Percentiles rank a stretch among this genome's conserved stretches.
Evolutionary conservation across 2,113 vertebrate species (phyloP).

Genomic region (Corvus cornix): DNA sequence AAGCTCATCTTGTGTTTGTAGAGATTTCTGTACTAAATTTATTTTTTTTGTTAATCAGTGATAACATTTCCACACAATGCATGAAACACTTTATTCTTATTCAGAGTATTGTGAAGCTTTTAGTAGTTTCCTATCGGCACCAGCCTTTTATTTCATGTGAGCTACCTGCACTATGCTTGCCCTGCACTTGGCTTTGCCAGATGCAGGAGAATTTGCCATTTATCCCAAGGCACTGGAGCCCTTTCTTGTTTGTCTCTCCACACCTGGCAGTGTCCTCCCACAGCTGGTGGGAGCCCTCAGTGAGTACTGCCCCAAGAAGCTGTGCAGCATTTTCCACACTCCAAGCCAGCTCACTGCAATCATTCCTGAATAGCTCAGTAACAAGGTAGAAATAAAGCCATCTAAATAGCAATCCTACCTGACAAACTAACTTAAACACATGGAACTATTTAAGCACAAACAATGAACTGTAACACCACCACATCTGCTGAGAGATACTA

Average conservation of each 20-base stretch:
- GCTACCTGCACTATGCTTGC: neutral
- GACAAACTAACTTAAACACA: neutral
- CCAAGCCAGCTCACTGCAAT: neutral
- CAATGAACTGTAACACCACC: rapidly evolving
- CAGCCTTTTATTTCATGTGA: neutral
- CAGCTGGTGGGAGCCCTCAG: too few relatives aligned
- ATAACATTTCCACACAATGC: neutral
- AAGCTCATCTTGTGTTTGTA: neutral
- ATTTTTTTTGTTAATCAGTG: neutral
- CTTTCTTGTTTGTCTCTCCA: neutral
- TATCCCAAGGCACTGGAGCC: neutral
- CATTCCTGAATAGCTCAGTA: neutral
- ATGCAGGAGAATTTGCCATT: neutral
- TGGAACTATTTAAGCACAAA: neutral
- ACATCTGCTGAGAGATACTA: neutral
- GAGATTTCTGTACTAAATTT: neutral
- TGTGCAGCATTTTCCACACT: neutral
- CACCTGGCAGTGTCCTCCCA: neutral
- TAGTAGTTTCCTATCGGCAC: neutral
- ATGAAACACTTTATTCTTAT: neutral
- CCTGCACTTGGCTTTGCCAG: neutral
- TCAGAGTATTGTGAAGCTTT: neutral
- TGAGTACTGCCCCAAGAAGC: neutral
- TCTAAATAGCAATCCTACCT: neutral
- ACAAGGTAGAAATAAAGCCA: neutral